Evolutionary conservation across 2,797 vertebrate species (phyloP), one percentile per base, ranked within the genome.

Genomic region (Gobionotothen gibberifrons): DNA sequence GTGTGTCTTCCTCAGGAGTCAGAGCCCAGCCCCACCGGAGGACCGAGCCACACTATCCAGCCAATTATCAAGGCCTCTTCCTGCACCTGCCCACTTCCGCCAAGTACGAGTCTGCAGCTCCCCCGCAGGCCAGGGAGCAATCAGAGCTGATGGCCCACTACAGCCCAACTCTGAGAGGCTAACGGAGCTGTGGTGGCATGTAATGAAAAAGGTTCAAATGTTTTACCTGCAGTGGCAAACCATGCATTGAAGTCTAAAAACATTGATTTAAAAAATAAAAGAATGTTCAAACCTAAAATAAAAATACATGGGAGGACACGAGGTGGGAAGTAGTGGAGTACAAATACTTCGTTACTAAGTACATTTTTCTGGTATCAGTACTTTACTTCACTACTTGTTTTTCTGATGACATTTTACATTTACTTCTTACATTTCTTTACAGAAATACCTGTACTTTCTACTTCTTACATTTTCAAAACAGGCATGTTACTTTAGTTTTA

Each of bases 51-150:
- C 65, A 49, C 74, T 75, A 67, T 86, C 81, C 84, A 89, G 81
- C 88, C 90, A 94, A 93, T 95, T 94, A 94, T 81, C 65, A 69
- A 67, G 72, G 81, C 87, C 75, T 78, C 86, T 72, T 89, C 62
- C 79, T 69, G 82, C 90, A 93, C 87, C 90, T 93, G 91, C 88
- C 89, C 85, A 68, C 84, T 68, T 74, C 63, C 39, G 76, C 72
- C 78, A 69, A 32, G 55, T 61, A 76, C 46, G 46, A 53, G 71
- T 76, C 53, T 78, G 74, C 66, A 74, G 69, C 74, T 64, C 63
- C 53, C 79, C 82, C 83, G 66, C 77, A 78, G 83, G 79, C 76
- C 74, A 81, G 70, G 59, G 72, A 72, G 84, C 90, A 89, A 91
- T 92, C 89, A 85, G 72, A 85, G 83, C 71, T 40, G 63, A 86